Percentiles rank a stretch among this genome's conserved stretches.
phyloP scores from a whole-genome alignment of 1,140 invertebrate genomes.

The Drosophila sechellia region DNA sequence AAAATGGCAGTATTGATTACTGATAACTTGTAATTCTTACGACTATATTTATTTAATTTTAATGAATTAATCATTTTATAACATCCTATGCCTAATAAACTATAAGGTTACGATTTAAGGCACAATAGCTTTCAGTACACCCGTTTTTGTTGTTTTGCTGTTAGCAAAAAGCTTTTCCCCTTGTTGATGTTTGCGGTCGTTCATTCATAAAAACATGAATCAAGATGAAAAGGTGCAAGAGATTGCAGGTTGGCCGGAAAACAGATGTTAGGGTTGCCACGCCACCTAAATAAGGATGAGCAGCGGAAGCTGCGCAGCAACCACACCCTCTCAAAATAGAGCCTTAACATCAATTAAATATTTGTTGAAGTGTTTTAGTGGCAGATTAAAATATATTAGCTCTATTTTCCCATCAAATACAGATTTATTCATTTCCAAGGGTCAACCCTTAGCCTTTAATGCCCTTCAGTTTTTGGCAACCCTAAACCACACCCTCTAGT shows the following conservation, averaged over 20 bases:
- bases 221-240: slow-evolving; percentile 39
- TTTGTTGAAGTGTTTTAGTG: background rate
- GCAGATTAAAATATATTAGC: background rate
- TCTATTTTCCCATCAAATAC: background rate
- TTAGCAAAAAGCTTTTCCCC: slow-evolving; percentile 26
- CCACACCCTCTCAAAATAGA: slow-evolving; percentile 58
- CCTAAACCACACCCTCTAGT: slow-evolving; percentile 77
- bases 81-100: no score
- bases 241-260: slow-evolving; percentile 27
- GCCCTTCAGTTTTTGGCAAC: slow-evolving; percentile 2
- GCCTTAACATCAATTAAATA: background rate
- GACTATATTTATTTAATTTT: no score
- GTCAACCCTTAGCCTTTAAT: background rate
- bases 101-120: background rate
- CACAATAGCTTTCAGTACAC: background rate
- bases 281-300: slow-evolving; percentile 6
- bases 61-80: no score
- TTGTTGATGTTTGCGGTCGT: slow-evolving; percentile 28
- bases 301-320: slow-evolving; percentile 34
- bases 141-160: background rate
- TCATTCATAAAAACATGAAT: slow-evolving; percentile 74
- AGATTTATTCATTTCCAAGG: background rate
- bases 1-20: no score
- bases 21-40: no score
- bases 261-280: slow-evolving; percentile 47